Evolutionary conservation across 2,888 invertebrate species (phyloP).

Genomic region (Entomobrya multifasciata): DNA sequence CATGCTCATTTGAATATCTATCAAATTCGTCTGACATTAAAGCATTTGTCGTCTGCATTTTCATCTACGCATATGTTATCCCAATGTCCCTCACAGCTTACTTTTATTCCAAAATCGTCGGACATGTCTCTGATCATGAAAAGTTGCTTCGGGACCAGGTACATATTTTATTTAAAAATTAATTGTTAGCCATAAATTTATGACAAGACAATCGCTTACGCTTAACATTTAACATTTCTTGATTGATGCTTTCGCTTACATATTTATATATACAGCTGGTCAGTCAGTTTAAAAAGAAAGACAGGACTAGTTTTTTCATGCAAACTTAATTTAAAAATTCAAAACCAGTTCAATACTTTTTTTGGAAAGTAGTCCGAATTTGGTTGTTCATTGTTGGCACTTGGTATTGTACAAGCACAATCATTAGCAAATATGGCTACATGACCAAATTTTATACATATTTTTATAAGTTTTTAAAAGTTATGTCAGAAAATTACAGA

Average conservation of each 20-base stretch:
- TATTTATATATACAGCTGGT: too few species aligned
- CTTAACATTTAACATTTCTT: too few species aligned
- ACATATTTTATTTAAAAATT: conserved; percentile 68
- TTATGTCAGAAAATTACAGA: conserved; percentile 16
- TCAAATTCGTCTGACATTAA: conserved; percentile 90
- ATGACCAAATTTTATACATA: not conserved
- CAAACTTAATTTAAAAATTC: not conserved
- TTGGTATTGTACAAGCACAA: not conserved
- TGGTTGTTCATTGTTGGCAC: too few species aligned
- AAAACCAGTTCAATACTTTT: too few species aligned
- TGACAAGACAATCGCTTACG: too few species aligned
- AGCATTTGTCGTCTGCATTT: conserved; percentile 89
- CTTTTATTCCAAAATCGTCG: conserved; percentile 93
- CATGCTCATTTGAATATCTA: conserved; percentile 91
- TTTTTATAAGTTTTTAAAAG: not conserved
- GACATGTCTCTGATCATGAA: conserved; percentile 92
- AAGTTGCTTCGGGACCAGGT: conserved; percentile 88
- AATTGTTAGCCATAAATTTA: too few species aligned
- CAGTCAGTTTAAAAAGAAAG: not conserved
- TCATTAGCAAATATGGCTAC: not conserved
- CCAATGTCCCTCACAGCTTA: conserved; percentile 90
- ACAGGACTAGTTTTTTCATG: conserved; percentile 15
- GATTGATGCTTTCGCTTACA: too few species aligned
- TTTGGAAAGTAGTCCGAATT: too few species aligned
- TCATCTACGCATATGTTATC: conserved; percentile 88